These are phyloP conservation scores for Psittacula derbiana DNA, from an alignment of 2,797 vertebrate species.

Conservation along the genomic window DNA sequence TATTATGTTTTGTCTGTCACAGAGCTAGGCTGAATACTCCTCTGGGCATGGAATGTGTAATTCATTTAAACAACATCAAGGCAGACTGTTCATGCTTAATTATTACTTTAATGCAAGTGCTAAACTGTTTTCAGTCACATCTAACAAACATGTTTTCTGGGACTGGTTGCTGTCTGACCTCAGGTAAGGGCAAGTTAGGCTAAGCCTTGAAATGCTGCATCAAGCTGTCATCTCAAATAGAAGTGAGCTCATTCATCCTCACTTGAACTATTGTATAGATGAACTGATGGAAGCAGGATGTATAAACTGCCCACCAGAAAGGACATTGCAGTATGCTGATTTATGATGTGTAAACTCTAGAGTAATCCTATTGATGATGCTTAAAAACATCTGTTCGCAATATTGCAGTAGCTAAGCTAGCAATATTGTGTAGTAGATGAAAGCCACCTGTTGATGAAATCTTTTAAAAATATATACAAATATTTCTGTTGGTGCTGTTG, in stretches of 20 bases:
- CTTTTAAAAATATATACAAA: neutral
- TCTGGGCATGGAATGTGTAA: conserved; percentile 61
- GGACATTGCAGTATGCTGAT: conserved; percentile 37
- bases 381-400: neutral
- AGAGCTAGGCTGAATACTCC: conserved; percentile 53
- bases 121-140: conserved; percentile 66
- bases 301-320: conserved; percentile 38
- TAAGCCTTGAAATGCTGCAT: conserved; percentile 69
- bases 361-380: neutral
- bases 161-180: conserved; percentile 56
- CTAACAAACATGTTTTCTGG: conserved; percentile 59
- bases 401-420: neutral
- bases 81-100: conserved; percentile 57
- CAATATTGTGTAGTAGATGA: neutral
- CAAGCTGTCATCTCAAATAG: conserved; percentile 50
- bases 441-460: conserved; percentile 28
- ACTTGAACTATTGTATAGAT: conserved; percentile 45
- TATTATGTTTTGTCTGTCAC: conserved; percentile 59
- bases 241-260: conserved; percentile 58
- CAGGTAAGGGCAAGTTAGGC: conserved; percentile 66
- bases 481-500: conserved; percentile 15
- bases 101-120: conserved; percentile 59
- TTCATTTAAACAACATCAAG: conserved; percentile 65
- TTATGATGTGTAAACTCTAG: conserved; percentile 47
- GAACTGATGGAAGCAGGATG: conserved; percentile 2